Base-by-base conservation (phyloP, 2,797 vertebrate genomes). In the Lepus townsendii region DNA sequence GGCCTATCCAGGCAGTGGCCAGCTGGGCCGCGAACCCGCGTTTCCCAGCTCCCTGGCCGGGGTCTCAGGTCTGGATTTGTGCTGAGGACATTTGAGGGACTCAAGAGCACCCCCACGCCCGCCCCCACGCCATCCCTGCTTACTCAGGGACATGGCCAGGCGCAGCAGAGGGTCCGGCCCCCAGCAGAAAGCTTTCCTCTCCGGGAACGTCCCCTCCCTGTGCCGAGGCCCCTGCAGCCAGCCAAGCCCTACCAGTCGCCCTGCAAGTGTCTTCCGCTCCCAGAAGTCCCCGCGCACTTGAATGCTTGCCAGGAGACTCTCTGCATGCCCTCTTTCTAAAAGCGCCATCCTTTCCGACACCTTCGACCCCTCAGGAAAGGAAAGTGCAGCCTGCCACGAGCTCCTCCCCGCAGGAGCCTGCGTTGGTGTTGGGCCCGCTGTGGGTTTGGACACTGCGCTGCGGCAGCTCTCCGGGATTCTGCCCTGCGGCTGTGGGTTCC, bases 321-420 rank as follows among this genome's bases (percentile, higher is more conserved):
- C 93, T 83, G 42, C 88, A 30, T n/a, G 57, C 54, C 73, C 79
- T 78, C 22, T 22, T 16, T 65, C 32, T 27, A 8, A 93, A 93
- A 24, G 13, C 6, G 11, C 20, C 35, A 42, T 69, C 27, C 50
- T 71, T 76, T n/a, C 71, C 24, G 26, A 77, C 7, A 30, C 10
- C 27, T 32, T 47, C 42, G 75, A 79, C 6, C 30, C 19, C 47
- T 1, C 22, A 35, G 54, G 80, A 89, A 85, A 83, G 2, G 13
- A 50, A 82, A 22, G 65, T 47, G 42, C 1, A 11, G 47, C 24
- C n/a, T 50, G 14, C 22, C 66, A 24, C 88, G 66, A 7, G 7
- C 9, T 11, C 30, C 26, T 52, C 6, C 6, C 60, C 35, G 17
- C 35, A 47, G 57, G 22, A 82, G 20, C 47, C 20, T 24, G 13